Conservation (phyloP, 1,140 invertebrate genomes). For the Agraylea sexmaculata region DNA sequence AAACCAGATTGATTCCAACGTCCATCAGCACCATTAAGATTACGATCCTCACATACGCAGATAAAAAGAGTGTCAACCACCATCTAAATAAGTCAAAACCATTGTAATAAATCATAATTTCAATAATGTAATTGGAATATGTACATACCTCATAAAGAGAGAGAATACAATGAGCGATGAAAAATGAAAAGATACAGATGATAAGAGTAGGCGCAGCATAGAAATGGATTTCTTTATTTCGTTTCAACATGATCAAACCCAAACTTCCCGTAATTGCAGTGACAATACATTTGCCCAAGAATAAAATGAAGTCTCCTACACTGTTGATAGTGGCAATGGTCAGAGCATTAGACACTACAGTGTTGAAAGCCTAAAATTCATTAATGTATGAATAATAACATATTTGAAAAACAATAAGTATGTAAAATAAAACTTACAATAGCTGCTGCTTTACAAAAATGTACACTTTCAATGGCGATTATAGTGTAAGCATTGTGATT, state of each 20-base stretch:
- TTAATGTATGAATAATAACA: too few species aligned
- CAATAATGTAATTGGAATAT: background rate
- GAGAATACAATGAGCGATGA: conserved; percentile 85
- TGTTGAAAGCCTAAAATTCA: conserved; percentile 72
- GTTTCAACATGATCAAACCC: conserved; percentile 61
- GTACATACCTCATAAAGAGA: conserved; percentile 82
- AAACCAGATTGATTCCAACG: conserved; percentile 52
- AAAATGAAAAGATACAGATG: conserved; percentile 81
- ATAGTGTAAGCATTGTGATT: conserved; percentile 91
- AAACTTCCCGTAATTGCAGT: conserved; percentile 63
- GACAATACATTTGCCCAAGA: conserved; percentile 84
- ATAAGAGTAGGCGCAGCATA: conserved; percentile 78
- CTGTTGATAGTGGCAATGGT: conserved; percentile 87
- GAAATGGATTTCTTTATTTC: conserved; percentile 59
- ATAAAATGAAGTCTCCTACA: conserved; percentile 88
- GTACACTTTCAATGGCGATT: conserved; percentile 71
- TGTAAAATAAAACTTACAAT: conserved; percentile 46
- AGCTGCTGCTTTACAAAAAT: conserved; percentile 70
- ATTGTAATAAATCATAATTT: conserved; percentile 5
- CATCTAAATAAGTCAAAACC: conserved; percentile 52
- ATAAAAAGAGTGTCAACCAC: conserved; percentile 89
- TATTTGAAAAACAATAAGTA: background rate
- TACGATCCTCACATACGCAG: conserved; percentile 83
- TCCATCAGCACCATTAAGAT: conserved; percentile 48
- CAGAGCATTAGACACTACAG: conserved; percentile 70